Percentiles rank a stretch among this genome's conserved stretches.
These are phyloP conservation scores for Eupithecia subumbrata DNA, from an alignment of 2,888 invertebrate species.

Conservation along the genomic window DNA sequence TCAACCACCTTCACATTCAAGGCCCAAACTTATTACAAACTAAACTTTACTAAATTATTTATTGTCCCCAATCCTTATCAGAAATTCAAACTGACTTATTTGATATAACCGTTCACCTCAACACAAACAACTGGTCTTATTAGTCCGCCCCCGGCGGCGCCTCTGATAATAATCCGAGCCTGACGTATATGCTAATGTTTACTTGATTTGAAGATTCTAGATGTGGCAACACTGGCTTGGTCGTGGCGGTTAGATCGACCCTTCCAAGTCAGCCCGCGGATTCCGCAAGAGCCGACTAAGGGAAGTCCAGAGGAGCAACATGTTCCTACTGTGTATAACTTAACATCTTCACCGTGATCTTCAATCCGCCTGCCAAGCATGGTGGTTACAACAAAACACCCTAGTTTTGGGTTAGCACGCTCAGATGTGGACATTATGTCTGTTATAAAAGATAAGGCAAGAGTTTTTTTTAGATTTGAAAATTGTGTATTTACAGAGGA, in stretches of 20 bases:
- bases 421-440: too few species aligned
- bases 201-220: constrained; percentile 31
- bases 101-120: constrained; percentile 33
- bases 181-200: constrained; percentile 68
- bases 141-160: constrained; percentile 56
- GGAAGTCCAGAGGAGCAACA: too few species aligned
- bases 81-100: constrained; percentile 11
- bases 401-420: too few species aligned
- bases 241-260: not conserved
- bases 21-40: not conserved
- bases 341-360: too few species aligned
- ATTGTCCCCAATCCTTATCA: constrained; percentile 14
- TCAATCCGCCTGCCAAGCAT: too few species aligned
- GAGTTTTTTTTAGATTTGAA: too few species aligned
- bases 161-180: constrained; percentile 63
- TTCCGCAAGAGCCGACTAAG: too few species aligned
- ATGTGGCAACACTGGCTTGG: constrained; percentile 3
- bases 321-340: too few species aligned
- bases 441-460: too few species aligned
- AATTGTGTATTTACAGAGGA: too few species aligned
- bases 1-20: not conserved
- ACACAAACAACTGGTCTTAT: constrained; percentile 39
- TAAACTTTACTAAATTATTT: constrained; percentile 17
- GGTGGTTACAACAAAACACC: too few species aligned
- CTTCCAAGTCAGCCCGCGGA: not conserved